These are phyloP conservation scores for Propithecus deckenii DNA, from an alignment of 2,797 vertebrate species.

Conservation along the genomic window DNA sequence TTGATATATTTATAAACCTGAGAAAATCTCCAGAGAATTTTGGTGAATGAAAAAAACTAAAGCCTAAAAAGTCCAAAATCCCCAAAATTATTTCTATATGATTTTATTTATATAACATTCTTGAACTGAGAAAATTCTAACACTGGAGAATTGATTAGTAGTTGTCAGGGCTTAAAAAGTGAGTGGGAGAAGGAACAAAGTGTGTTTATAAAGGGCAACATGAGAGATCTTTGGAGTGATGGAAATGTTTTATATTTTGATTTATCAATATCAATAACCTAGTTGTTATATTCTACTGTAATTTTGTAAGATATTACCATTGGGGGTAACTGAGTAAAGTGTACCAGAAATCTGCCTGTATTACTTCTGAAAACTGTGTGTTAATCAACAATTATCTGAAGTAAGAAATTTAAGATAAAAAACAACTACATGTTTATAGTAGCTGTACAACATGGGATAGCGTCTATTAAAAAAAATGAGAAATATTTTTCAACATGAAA, in stretches of 20 bases:
- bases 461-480: neutral
- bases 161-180: neutral
- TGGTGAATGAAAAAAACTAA: neutral
- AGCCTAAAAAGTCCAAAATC: neutral
- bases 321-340: rapidly evolving
- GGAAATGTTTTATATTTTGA: neutral
- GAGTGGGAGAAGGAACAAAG: neutral
- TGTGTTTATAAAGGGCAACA: neutral
- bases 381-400: neutral
- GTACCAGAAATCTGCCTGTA: neutral
- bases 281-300: neutral
- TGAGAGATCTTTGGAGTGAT: neutral
- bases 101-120: neutral
- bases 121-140: neutral
- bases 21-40: neutral
- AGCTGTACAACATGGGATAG: neutral
- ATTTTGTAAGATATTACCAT: neutral
- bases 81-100: neutral
- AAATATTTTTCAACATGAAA: neutral
- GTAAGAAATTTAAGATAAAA: neutral
- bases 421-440: neutral
- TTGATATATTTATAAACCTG: neutral
- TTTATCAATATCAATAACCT: neutral
- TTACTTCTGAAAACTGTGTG: neutral
- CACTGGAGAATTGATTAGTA: neutral